A percentile compares a stretch with the other conserved stretches of the same genome.
Conservation (phyloP, 2,888 invertebrate species). For the Tinea pellionella region DNA sequence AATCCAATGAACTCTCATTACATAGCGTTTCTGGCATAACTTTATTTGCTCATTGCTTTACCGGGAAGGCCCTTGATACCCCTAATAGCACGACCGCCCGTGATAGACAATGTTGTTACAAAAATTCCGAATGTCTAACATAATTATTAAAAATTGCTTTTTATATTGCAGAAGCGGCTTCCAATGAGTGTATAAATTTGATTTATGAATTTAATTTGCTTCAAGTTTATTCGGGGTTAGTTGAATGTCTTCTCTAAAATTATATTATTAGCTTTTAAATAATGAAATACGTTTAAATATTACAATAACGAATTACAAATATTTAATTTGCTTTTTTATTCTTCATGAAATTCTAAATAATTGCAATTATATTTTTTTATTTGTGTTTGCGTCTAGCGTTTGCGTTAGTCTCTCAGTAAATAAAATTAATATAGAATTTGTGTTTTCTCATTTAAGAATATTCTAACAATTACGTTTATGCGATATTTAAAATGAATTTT, state of each 20-base stretch:
- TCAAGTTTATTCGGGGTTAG: background rate
- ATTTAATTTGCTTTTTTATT: background rate
- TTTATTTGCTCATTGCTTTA: constrained; percentile 60
- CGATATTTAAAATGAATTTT: constrained; percentile 16
- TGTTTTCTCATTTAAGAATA: constrained; percentile 33
- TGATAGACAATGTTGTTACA: constrained; percentile 35
- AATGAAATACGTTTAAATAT: background rate
- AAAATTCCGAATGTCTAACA: constrained; percentile 22
- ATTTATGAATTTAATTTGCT: constrained; percentile 12
- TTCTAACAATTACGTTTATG: constrained; percentile 20
- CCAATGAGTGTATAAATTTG: constrained; percentile 4
- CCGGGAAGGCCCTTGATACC: constrained; percentile 45
- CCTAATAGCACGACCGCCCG: constrained; percentile 44
- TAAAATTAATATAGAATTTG: constrained; percentile 15
- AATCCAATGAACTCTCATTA: constrained; percentile 68
- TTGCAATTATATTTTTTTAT: too few relatives aligned
- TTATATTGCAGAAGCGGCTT: constrained; percentile 34
- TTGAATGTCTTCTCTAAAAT: background rate
- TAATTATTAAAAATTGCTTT: constrained; percentile 68
- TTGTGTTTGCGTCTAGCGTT: too few relatives aligned
- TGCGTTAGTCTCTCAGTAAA: background rate
- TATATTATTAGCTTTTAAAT: background rate
- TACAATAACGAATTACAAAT: background rate
- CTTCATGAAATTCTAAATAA: background rate
- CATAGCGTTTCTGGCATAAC: constrained; percentile 49